These are phyloP conservation scores for Drosophila robusta DNA, from an alignment of 2,888 invertebrate species.

Conservation along the genomic window DNA sequence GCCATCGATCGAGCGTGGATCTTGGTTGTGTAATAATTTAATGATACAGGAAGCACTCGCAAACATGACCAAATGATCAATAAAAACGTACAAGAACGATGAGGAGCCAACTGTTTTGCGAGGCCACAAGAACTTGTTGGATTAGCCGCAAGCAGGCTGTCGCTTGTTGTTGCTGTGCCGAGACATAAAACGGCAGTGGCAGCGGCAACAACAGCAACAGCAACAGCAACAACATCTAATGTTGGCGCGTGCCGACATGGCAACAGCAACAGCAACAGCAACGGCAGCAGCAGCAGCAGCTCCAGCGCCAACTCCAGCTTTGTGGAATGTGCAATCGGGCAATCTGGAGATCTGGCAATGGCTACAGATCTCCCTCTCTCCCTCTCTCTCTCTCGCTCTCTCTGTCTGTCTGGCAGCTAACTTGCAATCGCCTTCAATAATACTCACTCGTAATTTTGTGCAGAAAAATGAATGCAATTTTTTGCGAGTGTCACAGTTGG, in stretches of 20 bases:
- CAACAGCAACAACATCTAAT: conserved; percentile 13
- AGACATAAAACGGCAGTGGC: conserved; percentile 59
- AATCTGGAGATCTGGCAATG: conserved; percentile 56
- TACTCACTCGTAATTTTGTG: conserved; percentile 63
- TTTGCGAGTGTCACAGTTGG: conserved; percentile 79
- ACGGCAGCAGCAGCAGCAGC: neutral
- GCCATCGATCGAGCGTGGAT: conserved; percentile 25
- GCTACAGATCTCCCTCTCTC: conserved; percentile 16
- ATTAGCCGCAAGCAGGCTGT: conserved; percentile 66
- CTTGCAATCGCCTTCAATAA: conserved; percentile 45
- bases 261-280: conserved; percentile 35
- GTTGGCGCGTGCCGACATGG: neutral
- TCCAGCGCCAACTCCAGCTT: conserved; percentile 27
- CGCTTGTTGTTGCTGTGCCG: conserved; percentile 31
- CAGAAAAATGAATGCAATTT: conserved; percentile 79
- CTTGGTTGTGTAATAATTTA: conserved; percentile 75
- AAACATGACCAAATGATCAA: conserved; percentile 81
- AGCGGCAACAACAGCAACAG: conserved; percentile 11
- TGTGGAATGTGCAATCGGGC: conserved; percentile 71
- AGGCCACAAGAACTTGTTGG: conserved; percentile 68
- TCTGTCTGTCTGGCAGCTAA: neutral
- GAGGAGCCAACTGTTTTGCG: conserved; percentile 45
- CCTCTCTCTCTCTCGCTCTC: conserved; percentile 1
- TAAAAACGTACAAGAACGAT: conserved; percentile 70
- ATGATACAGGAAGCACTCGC: conserved; percentile 81